These are phyloP conservation scores for Nemopilema nomurai DNA, from an alignment of 30 jellyfish, hydroid and myxozoan species.

Conservation along the genomic window DNA sequence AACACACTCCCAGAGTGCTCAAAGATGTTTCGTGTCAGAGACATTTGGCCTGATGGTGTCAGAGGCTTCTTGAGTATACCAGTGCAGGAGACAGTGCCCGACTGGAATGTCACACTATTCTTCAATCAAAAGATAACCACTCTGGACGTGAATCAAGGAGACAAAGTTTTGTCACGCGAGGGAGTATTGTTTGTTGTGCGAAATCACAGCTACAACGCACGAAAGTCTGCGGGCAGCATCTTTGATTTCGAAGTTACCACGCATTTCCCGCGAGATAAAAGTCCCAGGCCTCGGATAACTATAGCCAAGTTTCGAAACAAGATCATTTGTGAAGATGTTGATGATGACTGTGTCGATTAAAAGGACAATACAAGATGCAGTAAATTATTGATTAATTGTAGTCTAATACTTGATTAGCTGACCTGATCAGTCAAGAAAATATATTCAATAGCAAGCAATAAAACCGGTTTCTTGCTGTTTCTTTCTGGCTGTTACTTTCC, in stretches of 20 bases:
- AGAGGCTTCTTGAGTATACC: slow-evolving; percentile 50
- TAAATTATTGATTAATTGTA: background rate
- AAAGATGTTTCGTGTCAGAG: background rate
- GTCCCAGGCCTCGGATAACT: slow-evolving; percentile 38
- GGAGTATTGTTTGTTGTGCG: slow-evolving; percentile 30
- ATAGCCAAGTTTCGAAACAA: slow-evolving; percentile 21
- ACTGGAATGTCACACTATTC: slow-evolving; percentile 56
- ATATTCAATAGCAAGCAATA: no score
- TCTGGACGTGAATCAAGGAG: slow-evolving; percentile 60
- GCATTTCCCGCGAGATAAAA: slow-evolving; percentile 28
- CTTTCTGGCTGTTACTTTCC: no score
- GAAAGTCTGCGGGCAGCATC: slow-evolving; percentile 6
- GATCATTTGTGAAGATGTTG: slow-evolving; percentile 32
- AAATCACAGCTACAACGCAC: slow-evolving; percentile 33
- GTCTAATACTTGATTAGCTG: no score
- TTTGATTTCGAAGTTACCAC: slow-evolving; percentile 39
- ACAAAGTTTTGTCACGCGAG: slow-evolving; percentile 23
- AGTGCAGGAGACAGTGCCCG: slow-evolving; percentile 13
- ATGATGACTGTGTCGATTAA: background rate
- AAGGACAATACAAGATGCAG: background rate
- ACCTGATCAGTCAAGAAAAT: no score
- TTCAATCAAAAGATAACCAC: slow-evolving; percentile 15
- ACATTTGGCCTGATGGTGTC: slow-evolving; percentile 67
- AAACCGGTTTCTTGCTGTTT: no score
- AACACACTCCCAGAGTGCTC: slow-evolving; percentile 41